These are phyloP conservation scores for Tachypleus tridentatus DNA, from an alignment of 1,140 invertebrate genomes.

Conservation along the genomic window DNA sequence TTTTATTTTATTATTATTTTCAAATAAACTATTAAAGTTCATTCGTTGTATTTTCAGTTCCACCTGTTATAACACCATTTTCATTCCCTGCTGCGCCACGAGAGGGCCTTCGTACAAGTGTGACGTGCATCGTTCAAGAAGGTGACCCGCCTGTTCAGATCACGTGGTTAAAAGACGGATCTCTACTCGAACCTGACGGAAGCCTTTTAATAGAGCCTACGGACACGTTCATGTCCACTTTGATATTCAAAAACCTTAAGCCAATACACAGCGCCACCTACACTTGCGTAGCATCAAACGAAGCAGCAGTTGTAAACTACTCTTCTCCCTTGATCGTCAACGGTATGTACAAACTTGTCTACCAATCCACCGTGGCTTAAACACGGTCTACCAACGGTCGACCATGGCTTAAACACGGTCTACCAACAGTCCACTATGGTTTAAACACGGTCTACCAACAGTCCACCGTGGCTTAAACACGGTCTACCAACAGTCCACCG, in stretches of 20 bases:
- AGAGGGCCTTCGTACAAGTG: constrained; percentile 68
- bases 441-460: too few relatives aligned
- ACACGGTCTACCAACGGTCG: too few relatives aligned
- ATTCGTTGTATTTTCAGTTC: constrained; percentile 33
- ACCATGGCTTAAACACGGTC: too few relatives aligned
- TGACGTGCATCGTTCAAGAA: constrained; percentile 69
- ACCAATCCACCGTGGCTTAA: too few relatives aligned
- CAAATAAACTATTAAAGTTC: too few relatives aligned
- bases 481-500: too few relatives aligned
- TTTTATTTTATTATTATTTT: too few relatives aligned
- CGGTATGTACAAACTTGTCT: constrained; percentile 28
- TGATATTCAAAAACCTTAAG: constrained; percentile 31
- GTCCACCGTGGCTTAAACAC: too few relatives aligned
- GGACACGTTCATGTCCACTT: constrained; percentile 33
- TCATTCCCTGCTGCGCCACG: constrained; percentile 46
- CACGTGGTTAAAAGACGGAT: constrained; percentile 65
- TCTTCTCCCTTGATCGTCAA: constrained; percentile 35
- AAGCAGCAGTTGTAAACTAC: constrained; percentile 31
- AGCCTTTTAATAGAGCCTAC: constrained; percentile 19
- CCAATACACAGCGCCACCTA: constrained; percentile 34
- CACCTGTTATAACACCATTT: constrained; percentile 48
- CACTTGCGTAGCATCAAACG: constrained; percentile 29
- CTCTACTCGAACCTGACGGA: constrained; percentile 32
- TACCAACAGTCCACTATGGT: too few relatives aligned
- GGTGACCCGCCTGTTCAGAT: constrained; percentile 63